Base-by-base conservation (phyloP, 2,797 vertebrate genomes). In the Ptychobarbus kaznakovi region DNA sequence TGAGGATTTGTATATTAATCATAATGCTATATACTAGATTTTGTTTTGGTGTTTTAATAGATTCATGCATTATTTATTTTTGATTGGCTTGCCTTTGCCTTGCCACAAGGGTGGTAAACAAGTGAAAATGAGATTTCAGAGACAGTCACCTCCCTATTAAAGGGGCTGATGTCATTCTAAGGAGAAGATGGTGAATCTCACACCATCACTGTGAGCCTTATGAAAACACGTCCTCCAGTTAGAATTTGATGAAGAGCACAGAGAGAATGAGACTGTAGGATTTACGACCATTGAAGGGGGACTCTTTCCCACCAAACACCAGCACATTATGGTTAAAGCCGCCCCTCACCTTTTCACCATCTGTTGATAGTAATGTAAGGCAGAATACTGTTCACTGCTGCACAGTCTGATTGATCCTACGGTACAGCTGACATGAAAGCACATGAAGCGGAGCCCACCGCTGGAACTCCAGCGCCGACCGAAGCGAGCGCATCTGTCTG, bases 111-210 rank as follows among this genome's bases (percentile, higher is more conserved):
- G 63, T 82, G n/a, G 44, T 66, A 49, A 77, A 80, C 58, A 28
- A 74, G 28, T 70, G 46, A 44, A 3, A 42, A 38, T 65, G 10
- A 38, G 25, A 68, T 69, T 74, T 78, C 44, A 68, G 56, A 69
- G 44, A 42, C 58, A 80, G 65, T 84, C 65, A 70, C 2, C 4
- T 53, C n/a, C 46, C 56, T 42, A 25, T 63, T 53, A 84, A 84
- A 63, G 42, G 18, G 35, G 79, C 82, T 84, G 85, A 89, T 74
- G 80, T 86, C 85, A 89, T 83, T 86, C 63, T 53, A 42, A 76
- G 79, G 81, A 40, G 63, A 80, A 58, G 5, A 70, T 85, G 86
- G 53, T 32, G 40, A 82, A 84, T 80, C 58, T 86, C 70, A 75
- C 61, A 82, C 84, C 84, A 82, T 87, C 70, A n/a, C 35, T 69